These are phyloP conservation scores for Bos javanicus DNA, from an alignment of 2,113 vertebrate genomes.

Conservation along the genomic window DNA sequence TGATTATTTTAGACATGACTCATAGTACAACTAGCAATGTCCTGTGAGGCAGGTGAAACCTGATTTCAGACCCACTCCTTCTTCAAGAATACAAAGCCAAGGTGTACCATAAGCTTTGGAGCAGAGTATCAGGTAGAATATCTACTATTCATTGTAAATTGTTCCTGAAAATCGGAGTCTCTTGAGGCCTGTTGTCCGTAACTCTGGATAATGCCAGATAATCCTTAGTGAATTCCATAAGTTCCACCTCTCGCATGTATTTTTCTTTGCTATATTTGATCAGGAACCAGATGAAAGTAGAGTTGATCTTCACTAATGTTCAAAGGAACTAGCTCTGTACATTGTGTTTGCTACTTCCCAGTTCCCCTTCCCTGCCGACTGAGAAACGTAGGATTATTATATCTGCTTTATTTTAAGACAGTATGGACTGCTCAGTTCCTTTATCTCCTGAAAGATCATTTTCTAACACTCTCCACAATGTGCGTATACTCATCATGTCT, in stretches of 20 bases:
- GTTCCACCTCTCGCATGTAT: background rate
- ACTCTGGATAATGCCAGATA: background rate
- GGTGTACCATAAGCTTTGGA: background rate
- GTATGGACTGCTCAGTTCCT: background rate
- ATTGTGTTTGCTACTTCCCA: background rate
- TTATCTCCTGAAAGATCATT: background rate
- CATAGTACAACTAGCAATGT: background rate
- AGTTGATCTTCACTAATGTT: background rate
- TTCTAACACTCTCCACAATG: background rate
- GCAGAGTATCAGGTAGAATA: background rate
- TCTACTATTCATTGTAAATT: background rate
- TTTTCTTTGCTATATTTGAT: background rate
- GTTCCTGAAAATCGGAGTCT: background rate
- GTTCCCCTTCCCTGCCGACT: background rate
- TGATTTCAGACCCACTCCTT: background rate
- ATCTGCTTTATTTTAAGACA: background rate
- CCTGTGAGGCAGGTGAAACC: background rate
- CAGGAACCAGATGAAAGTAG: constrained; percentile 16
- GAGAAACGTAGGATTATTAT: background rate
- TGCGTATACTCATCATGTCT: background rate
- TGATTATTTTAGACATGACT: background rate
- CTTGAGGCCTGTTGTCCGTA: background rate
- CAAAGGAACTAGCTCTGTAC: background rate
- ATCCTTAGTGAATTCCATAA: background rate
- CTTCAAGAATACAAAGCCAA: background rate